Percentiles rank a stretch among this genome's conserved stretches.
These are phyloP conservation scores for Galeruca laticollis DNA, from an alignment of 2,888 invertebrate genomes.

Conservation along the genomic window DNA sequence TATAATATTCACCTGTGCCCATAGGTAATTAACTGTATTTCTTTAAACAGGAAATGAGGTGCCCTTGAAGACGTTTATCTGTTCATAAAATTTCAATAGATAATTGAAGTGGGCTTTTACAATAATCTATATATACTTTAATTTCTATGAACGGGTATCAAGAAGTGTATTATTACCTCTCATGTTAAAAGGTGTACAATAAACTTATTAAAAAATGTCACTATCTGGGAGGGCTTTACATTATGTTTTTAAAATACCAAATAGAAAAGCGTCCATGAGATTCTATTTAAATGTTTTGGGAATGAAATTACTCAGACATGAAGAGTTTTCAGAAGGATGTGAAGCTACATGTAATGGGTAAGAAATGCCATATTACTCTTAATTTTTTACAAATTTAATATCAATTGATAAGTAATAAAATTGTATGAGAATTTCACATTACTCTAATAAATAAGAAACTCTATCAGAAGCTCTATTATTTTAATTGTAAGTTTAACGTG, in stretches of 20 bases:
- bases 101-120: constrained; percentile 10
- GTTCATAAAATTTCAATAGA: background rate
- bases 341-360: constrained; percentile 98
- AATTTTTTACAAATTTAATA: background rate
- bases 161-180: background rate
- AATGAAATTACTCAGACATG: constrained; percentile 97
- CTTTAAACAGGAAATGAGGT: background rate
- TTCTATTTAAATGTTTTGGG: constrained; percentile 93
- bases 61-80: constrained; percentile 11
- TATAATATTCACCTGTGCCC: background rate
- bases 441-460: background rate
- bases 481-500: no score
- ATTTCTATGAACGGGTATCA: background rate
- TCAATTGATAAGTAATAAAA: no score
- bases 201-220: constrained; percentile 45
- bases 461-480: no score
- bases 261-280: constrained; percentile 84
- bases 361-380: constrained; percentile 47
- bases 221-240: constrained; percentile 84
- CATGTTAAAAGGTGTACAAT: background rate
- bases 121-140: background rate
- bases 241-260: constrained; percentile 96
- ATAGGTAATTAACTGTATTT: background rate
- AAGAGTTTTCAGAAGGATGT: constrained; percentile 97
- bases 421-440: background rate